phyloP scores from a whole-genome alignment of 2,888 invertebrate genomes.

The Corythucha ciliata region DNA sequence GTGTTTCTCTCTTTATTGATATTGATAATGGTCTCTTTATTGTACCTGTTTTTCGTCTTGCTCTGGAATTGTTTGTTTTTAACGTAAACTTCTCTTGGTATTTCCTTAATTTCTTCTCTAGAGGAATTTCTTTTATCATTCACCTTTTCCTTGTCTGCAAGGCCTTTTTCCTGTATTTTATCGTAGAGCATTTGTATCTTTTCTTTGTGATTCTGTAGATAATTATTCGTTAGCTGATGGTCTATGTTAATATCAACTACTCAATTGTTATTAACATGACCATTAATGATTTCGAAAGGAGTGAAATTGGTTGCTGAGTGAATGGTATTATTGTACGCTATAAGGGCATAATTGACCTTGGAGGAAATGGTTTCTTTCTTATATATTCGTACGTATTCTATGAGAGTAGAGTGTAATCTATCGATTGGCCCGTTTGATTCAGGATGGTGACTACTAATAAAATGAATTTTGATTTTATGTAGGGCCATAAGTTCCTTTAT shows the following conservation, averaged over 20 bases:
- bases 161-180: not conserved
- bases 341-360: constrained; percentile 15
- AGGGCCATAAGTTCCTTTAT: constrained; percentile 15
- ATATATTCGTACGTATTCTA: constrained; percentile 16
- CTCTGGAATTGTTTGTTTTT: constrained; percentile 4
- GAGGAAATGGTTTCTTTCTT: not conserved
- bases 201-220: constrained; percentile 8
- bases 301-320: constrained; percentile 8
- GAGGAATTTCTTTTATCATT: not conserved
- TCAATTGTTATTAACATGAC: not conserved
- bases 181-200: not conserved
- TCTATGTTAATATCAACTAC: constrained; percentile 7
- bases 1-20: not conserved
- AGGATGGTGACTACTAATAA: constrained; percentile 14
- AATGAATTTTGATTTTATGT: constrained; percentile 21
- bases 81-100: constrained; percentile 3
- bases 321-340: constrained; percentile 21
- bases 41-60: constrained; percentile 7
- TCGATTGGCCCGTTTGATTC: constrained; percentile 14
- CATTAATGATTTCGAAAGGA: constrained; percentile 9
- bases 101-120: not conserved
- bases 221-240: constrained; percentile 5
- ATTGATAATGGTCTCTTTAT: not conserved
- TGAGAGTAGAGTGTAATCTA: constrained; percentile 19
- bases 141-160: not conserved